Percentiles rank a stretch among this genome's conserved stretches.
Evolutionary conservation across 1,140 invertebrate genomes (phyloP).

Genomic region (Bombus difficillimus): DNA sequence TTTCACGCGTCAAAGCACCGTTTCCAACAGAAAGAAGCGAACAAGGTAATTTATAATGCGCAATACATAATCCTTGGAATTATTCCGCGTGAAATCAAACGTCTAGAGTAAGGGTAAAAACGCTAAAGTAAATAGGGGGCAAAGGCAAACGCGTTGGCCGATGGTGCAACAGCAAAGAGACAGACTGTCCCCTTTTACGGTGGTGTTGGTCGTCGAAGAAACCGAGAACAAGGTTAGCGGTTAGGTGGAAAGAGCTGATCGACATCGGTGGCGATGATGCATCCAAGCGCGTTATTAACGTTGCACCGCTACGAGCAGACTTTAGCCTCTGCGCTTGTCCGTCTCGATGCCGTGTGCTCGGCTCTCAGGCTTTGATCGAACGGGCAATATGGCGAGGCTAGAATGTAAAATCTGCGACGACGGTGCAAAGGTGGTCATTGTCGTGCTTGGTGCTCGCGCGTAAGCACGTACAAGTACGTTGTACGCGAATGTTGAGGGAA

Average conservation of each 20-base stretch:
- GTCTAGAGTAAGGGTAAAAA: too few species aligned
- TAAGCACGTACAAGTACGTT: neutral
- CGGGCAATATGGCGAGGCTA: conserved; percentile 17
- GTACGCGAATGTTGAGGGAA: neutral
- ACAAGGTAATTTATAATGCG: too few species aligned
- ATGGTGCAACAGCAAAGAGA: neutral
- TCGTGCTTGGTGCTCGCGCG: neutral
- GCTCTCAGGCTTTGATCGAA: conserved; percentile 65
- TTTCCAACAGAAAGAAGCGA: too few species aligned
- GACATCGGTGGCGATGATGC: conserved; percentile 19
- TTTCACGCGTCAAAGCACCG: too few species aligned
- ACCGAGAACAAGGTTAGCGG: conserved; percentile 18
- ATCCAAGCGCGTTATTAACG: conserved; percentile 56
- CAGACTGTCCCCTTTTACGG: neutral
- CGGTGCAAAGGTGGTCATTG: conserved; percentile 23
- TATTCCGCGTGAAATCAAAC: too few species aligned
- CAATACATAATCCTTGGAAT: too few species aligned
- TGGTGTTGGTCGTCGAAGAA: conserved; percentile 18
- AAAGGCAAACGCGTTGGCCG: too few species aligned
- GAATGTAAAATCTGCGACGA: conserved; percentile 23
- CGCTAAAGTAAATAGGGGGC: too few species aligned
- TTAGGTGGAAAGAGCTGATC: neutral
- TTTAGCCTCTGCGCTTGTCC: neutral
- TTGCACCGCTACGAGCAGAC: neutral
- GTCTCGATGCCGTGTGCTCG: conserved; percentile 2